Base-by-base conservation (phyloP, 2,797 vertebrate species). In the Spinus olivaceus region DNA sequence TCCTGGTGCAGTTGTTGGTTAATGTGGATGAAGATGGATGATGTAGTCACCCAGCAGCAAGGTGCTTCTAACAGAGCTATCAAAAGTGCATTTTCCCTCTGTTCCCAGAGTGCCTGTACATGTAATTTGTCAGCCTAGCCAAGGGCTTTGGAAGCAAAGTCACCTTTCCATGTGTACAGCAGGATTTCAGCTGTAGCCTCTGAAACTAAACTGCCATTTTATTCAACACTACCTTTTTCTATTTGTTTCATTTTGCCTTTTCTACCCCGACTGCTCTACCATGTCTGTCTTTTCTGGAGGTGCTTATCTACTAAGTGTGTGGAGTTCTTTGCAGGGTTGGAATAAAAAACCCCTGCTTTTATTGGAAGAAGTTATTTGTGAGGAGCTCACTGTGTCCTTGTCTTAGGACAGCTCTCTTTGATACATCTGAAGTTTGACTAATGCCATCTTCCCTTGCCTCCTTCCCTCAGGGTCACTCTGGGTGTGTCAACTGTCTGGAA, bases 401-500 rank as follows among this genome's bases (percentile, higher is more conserved):
- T 49, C 67, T 84, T 24, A 24, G 69, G 86, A 80, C 64, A 88
- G 33, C 88, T 89, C 72, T 81, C 51, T 64, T 77, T 86, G 85
- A 77, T 89, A 57, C 90, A 51, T 71, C 73, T 76, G 65, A 79
- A 79, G 73, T 94, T 81, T 85, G 66, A 92, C 79, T 97, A 86
- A 97, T 77, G 14, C 63, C 81, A 6, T 94, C 73, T 94, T 94
- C 63, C 86, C 49, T 41, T 80, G 33, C 51, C 41, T 21, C 14
- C 11, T 90, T 93, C 41, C 22, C 53, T 94, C 97, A 99, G 99
- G 99, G 99, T 95, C 99, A 99, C 92, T 99, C 99, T n/a, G 99
- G 99, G 78, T 99, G 99, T 97, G 99, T 99, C 92, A 99, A 99
- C 98, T 99, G 99, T 97, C 98, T 99, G 95, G 99, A 99, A 96